phyloP scores from a whole-genome alignment of 2,888 invertebrate species.

The Chaitophorus viminalis region DNA sequence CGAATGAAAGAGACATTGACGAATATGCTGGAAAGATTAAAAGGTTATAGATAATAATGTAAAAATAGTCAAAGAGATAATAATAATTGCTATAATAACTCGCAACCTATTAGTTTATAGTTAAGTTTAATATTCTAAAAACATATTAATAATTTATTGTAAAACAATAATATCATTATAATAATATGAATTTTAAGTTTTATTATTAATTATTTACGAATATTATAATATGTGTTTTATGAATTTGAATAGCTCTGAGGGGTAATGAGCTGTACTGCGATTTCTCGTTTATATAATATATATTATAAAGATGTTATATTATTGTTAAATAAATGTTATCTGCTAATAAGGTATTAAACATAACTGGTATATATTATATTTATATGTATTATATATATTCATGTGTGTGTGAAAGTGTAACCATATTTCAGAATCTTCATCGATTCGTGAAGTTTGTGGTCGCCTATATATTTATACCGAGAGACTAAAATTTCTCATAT shows the following conservation, averaged over 20 bases:
- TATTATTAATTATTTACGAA: background rate
- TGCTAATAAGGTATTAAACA: background rate
- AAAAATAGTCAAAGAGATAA: background rate
- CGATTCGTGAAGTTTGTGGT: slow-evolving; percentile 42
- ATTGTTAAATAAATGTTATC: background rate
- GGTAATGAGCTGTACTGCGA: too few relatives aligned
- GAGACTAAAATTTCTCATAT: slow-evolving; percentile 7
- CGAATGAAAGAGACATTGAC: background rate
- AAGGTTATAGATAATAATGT: background rate
- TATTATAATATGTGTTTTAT: too few relatives aligned
- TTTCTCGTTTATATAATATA: background rate
- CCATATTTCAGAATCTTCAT: slow-evolving; percentile 47
- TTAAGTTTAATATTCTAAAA: too few relatives aligned
- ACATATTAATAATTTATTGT: too few relatives aligned
- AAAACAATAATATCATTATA: background rate
- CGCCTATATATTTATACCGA: background rate
- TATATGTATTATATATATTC: background rate
- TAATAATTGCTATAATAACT: background rate
- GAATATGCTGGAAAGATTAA: background rate
- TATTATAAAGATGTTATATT: background rate
- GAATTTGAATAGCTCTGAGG: background rate
- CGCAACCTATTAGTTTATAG: background rate
- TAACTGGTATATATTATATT: background rate
- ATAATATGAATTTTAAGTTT: too few relatives aligned
- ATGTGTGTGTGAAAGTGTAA: slow-evolving; percentile 54